Base-by-base conservation (phyloP, 2,797 vertebrate genomes). In the Lophius americanus region DNA sequence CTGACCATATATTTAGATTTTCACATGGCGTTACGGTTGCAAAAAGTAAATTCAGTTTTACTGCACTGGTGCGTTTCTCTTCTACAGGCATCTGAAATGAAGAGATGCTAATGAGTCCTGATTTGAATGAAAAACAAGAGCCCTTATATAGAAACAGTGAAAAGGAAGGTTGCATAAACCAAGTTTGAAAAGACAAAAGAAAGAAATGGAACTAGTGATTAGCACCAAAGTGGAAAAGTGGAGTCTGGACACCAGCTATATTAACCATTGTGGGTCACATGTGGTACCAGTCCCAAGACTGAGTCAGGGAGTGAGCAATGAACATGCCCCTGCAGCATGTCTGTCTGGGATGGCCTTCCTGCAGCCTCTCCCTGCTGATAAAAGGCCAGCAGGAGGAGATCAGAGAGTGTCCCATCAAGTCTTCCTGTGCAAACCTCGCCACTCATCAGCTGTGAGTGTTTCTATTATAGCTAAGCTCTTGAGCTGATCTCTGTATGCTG, bases 271-370 rank as follows among this genome's bases (percentile, higher is more conserved):
- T 0, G 2, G 59, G 49, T 84, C 84, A 90, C 83, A 78, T 74
- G 86, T 65, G 75, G 42, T 51, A 56, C 47, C 23, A 13, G 73
- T 83, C 68, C 63, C 48, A 6, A 70, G 71, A 70, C 80, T 85
- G 81, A 92, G 81, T 90, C 90, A 90, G 81, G 44, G 36, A 64
- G 82, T 91, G 90, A 92, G 81, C 83, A 76, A 80, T 33, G 39
- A 64, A 87, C 90, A 92, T 78, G 79, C 82, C 49, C 64, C 42
- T 48, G 36, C 41, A 2, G 60, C 68, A 7, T 83, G 82, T 70
- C 14, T 49, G 23, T 0, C 51, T 0, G 36, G 39, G 57, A 2
- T 11, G 60, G 56, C 48, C 70, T 64, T 75, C 59, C 70, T 55
- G 62, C 50, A 11, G 50, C 57, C 23, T 71, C 62, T 65, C 60